Evolutionary conservation across 64 coral and sea anemone species (phyloP), one percentile per base, ranked within the genome.

Genomic region (Astreopora myriophthalma): DNA sequence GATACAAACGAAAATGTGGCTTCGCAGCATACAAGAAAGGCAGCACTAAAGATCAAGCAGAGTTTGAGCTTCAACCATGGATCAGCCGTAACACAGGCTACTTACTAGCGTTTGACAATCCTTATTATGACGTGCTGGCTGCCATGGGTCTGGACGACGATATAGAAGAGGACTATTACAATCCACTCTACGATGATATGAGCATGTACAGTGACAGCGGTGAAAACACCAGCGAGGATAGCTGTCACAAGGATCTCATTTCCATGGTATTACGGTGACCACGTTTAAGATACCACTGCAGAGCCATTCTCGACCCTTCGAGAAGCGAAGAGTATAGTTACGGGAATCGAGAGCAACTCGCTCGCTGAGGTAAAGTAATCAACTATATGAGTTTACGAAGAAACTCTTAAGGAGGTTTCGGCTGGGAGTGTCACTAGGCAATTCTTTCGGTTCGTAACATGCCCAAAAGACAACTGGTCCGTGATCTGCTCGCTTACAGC

Each of bases 81-180:
- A 87, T 90, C 0, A 86, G 91, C 9, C 97, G 93, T n/a, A 91
- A 76, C 17, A 86, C 87, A 29, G 89, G 94, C 75, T 92, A 96
- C 69, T 71, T 92, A 19, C 91, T 99, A 29, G 97, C 94, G 3
- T 99, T 99, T 27, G 97, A 99, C 68, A 99, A 99, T 48, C 97
- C 94, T 10, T 99, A 99, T 22, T 99, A 99, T 83, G 97, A 99
- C 69, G 94, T 99, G 14, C 44, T 99, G 2, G 97, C 97, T 1
- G 97, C 92, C 39, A 99, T 99, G 97, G 97, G 94, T 3, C 70
- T 96, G 9, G 97, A 99, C 75, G 97, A 99, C 74, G 97, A 99
- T 44, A 89, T 99, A 31, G 97, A 99, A 62, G 97, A 99, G 14
- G 97, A 99, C 36, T 99, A 91, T 34, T 88, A 79, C 6, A 99